These are phyloP conservation scores for Adrianichthys oophorus DNA, from an alignment of 2,797 vertebrate species.

Conservation along the genomic window DNA sequence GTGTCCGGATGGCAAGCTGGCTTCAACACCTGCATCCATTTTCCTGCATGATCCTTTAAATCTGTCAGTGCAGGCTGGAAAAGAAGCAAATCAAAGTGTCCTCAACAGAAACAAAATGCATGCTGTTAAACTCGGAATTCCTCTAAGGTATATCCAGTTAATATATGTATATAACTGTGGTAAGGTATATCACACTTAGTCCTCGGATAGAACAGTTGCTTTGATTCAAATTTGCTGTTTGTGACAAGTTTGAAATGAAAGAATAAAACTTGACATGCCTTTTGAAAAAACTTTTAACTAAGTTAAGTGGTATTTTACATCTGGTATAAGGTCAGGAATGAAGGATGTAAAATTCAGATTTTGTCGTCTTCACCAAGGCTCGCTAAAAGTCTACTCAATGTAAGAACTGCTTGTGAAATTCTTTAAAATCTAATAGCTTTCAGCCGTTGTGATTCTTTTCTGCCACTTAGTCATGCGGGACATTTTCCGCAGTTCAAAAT, in stretches of 20 bases:
- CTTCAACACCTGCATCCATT: slow-evolving; percentile 1
- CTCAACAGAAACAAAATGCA: too few relatives aligned
- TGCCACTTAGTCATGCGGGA: slow-evolving; percentile 48
- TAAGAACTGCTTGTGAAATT: slow-evolving; percentile 48
- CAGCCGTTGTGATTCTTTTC: slow-evolving; percentile 36
- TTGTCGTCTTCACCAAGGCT: slow-evolving; percentile 31
- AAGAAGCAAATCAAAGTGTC: too few relatives aligned
- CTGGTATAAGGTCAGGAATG: slow-evolving; percentile 1
- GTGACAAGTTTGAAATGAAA: background rate
- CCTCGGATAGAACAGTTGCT: too few relatives aligned
- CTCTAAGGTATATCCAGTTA: too few relatives aligned
- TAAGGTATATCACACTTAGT: too few relatives aligned
- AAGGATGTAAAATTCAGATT: slow-evolving; percentile 13
- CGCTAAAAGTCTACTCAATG: slow-evolving; percentile 26
- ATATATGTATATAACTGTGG: too few relatives aligned
- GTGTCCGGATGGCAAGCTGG: slow-evolving; percentile 4
- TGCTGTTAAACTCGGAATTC: too few relatives aligned
- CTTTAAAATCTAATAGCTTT: slow-evolving; percentile 39
- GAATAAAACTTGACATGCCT: background rate
- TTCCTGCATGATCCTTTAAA: slow-evolving; percentile 10
- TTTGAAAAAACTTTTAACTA: background rate
- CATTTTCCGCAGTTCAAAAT: slow-evolving; percentile 44
- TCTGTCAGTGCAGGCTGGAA: slow-evolving; percentile 3
- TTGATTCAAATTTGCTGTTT: background rate
- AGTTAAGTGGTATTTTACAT: slow-evolving; percentile 7